Evolutionary conservation across 2,113 vertebrate species (phyloP), one percentile per base, ranked within the genome.

Genomic region (Recurvirostra avosetta): DNA sequence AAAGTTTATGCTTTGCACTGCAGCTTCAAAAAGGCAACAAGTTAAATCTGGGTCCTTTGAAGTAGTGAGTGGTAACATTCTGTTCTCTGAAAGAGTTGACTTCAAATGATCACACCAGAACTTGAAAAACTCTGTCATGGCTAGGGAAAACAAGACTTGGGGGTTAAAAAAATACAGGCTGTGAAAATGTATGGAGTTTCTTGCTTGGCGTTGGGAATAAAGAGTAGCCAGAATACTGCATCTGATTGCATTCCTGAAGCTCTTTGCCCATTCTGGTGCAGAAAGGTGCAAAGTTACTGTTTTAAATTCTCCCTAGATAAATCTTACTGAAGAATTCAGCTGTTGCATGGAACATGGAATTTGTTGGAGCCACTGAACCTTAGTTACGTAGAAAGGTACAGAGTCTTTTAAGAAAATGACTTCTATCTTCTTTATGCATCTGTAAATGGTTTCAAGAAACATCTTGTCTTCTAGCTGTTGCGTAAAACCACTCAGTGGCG

Each of bases 1-100:
- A 43, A 91, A 94, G n/a, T 96, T 95, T 94, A 63, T 86, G 29
- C 82, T 71, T 81, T 55, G 10, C 56, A 1, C 80, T 61, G 50
- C 75, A 63, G 83, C 90, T 95, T 96, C 88, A 84, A 45, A 95
- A 91, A 96, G 79, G 90, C 94, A 95, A 59, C 59, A 41, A 81
- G 92, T 96, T 85, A 55, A 91, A 72, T 94, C n/a, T 15, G 43
- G 29, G 18, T 2, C 63, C 86, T 95, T 96, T 96, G 94, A 94
- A 96, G 96, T 56, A 43, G 47, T 73, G 66, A 93, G n/a, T 58
- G 75, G 81, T 82, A 92, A 86, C 74, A 15, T 90, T 91, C 90
- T 94, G 71, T 58, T 67, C 58, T 92, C 81, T 53, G 49, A 21
- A 66, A 34, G 75, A 50, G 22, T 38, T 2, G 55, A 23, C 79